Evolutionary conservation across 2,888 invertebrate genomes (phyloP).

Genomic region (Rotaria sp.): DNA sequence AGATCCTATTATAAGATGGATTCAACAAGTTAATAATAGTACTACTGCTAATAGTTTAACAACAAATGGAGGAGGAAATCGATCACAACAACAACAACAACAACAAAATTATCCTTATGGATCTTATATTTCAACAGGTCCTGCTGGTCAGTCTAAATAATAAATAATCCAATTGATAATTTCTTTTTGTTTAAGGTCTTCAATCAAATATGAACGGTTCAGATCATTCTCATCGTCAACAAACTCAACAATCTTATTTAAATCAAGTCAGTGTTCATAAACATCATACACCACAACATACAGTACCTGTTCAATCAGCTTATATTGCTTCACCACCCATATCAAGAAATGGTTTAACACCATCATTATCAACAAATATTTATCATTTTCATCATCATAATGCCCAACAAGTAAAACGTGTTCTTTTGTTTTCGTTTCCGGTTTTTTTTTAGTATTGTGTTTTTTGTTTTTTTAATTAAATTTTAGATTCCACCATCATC

Average conservation of each 20-base stretch:
- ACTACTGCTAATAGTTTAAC: background rate
- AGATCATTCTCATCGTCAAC: background rate
- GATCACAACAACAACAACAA: background rate
- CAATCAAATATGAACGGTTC: background rate
- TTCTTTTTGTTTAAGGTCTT: background rate
- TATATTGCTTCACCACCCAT: background rate
- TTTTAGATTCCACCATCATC: background rate
- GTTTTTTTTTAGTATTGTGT: no score
- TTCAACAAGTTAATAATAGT: background rate
- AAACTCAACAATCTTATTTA: background rate
- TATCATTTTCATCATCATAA: background rate
- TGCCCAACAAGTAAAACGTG: background rate
- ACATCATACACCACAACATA: background rate
- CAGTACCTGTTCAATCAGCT: background rate
- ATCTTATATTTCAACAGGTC: background rate
- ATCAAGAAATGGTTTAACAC: background rate
- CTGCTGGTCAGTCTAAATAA: no score
- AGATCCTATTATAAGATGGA: background rate
- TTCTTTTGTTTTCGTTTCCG: background rate
- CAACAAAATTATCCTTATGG: background rate
- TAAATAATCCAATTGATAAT: background rate
- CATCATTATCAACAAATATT: background rate
- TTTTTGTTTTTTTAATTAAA: no score
- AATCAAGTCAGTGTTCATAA: background rate
- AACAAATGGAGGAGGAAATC: background rate